Percentiles rank a stretch among this genome's conserved stretches.
Evolutionary conservation across 2,888 invertebrate genomes (phyloP).

Genomic region (Oxystoma pomonae): DNA sequence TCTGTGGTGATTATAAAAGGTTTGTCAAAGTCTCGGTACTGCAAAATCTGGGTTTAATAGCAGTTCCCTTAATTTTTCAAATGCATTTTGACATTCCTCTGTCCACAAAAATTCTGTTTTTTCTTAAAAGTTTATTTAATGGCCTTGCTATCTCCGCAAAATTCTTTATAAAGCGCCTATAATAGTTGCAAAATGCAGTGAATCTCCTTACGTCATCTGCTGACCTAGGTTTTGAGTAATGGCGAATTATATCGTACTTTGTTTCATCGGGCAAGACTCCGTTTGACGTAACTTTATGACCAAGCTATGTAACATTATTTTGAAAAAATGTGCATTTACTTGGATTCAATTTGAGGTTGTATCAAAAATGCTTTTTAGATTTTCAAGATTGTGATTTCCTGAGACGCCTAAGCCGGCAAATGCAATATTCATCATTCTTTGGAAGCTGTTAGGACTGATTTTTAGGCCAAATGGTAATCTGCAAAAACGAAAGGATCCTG

Average conservation of each 20-base stretch:
- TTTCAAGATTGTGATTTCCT: conserved; percentile 14
- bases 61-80: background rate
- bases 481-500: conserved; percentile 22
- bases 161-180: background rate
- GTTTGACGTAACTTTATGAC: conserved; percentile 11
- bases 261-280: conserved; percentile 1
- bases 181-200: background rate
- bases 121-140: conserved; percentile 3
- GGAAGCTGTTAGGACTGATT: conserved; percentile 27
- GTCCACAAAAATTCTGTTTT: conserved; percentile 9
- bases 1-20: conserved; percentile 18
- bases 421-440: conserved; percentile 30
- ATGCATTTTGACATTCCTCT: background rate
- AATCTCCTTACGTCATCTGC: conserved; percentile 6
- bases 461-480: conserved; percentile 26
- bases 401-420: conserved; percentile 29
- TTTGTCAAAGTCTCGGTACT: conserved; percentile 19
- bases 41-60: conserved; percentile 11
- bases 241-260: background rate
- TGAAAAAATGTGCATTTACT: conserved; percentile 17
- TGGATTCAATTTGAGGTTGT: conserved; percentile 19
- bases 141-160: conserved; percentile 1
- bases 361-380: conserved; percentile 16
- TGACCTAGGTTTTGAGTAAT: conserved; percentile 2
- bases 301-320: conserved; percentile 19